These are phyloP conservation scores for Dermatemys mawii DNA, from an alignment of 2,113 vertebrate species.

Conservation along the genomic window DNA sequence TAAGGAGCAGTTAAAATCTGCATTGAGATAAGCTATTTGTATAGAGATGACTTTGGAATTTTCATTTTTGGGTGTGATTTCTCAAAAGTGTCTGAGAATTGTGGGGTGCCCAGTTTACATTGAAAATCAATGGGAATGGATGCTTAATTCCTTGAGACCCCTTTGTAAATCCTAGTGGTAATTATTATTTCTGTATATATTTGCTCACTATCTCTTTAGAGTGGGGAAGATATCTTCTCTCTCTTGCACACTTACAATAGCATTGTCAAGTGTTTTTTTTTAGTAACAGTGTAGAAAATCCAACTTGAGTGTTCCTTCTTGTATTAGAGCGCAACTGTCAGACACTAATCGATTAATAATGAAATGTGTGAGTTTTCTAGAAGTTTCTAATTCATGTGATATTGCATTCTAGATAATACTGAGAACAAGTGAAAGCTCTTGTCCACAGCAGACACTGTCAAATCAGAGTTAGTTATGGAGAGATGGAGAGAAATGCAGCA, in stretches of 20 bases:
- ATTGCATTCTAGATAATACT: conserved; percentile 17
- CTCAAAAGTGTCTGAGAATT: neutral
- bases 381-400: conserved; percentile 49
- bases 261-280: too few relatives aligned
- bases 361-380: conserved; percentile 51
- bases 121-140: neutral
- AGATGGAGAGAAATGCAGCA: conserved; percentile 28
- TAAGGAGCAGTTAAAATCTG: conserved; percentile 45
- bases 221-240: neutral
- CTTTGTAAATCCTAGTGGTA: conserved; percentile 43
- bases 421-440: conserved; percentile 51
- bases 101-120: neutral
- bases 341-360: conserved; percentile 11
- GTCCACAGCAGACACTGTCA: conserved; percentile 35
- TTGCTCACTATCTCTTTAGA: neutral
- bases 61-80: neutral
- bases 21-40: conserved; percentile 45
- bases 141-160: neutral
- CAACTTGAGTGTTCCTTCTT: too few relatives aligned
- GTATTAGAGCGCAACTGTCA: conserved; percentile 4
- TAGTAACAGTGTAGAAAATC: too few relatives aligned
- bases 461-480: conserved; percentile 29
- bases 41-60: conserved; percentile 37
- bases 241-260: neutral
- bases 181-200: neutral